Base-by-base conservation (phyloP, 2,113 vertebrate genomes). In the Cacatua alba region DNA sequence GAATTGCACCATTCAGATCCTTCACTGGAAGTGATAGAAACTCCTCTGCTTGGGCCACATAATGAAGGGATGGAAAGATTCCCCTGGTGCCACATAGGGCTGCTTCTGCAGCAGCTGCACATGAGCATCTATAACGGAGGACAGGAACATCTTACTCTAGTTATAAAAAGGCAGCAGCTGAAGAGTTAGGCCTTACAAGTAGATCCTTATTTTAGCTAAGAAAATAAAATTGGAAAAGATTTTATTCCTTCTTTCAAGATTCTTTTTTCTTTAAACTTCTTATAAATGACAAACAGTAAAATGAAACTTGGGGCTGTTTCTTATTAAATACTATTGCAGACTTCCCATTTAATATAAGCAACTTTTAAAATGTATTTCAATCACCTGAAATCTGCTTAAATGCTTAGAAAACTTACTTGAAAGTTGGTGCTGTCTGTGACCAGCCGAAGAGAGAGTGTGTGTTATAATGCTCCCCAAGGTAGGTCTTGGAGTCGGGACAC, bases 391-490 rank as follows among this genome's bases (percentile, higher is more conserved):
- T 76, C 14, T 79, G 62, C 87, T 84, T 78, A 60, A 95, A 82
- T 74, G 70, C 51, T 87, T 39, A 39, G 52, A 83, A 63, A 87
- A 92, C 88, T 96, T 92, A 97, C 95, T 89, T 75, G 91, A 96
- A 98, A 46, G 96, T 97, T 70, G 94, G 46, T 92, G 35, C 64
- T n/a, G 92, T 95, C 91, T 97, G 84, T 55, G 94, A 88, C 90
- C 94, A 98, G 53, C 95, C 96, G 2, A 97, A 96, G 37, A 98
- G 95, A 57, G 93, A 98, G 71, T 94, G 95, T 4, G 95, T 95
- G 60, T 97, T 59, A 31, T 96, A 97, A 41, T 96, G 94, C 7
- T 88, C 78, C 70, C 94, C 96, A 5, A 97, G 90, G 55, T 88
- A 96, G 48, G 85, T 97, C 91, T 63, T 97, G 20, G 94, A 97